Evolutionary conservation across 2,113 vertebrate species (phyloP).

Genomic region (Peromyscus polionotus): DNA sequence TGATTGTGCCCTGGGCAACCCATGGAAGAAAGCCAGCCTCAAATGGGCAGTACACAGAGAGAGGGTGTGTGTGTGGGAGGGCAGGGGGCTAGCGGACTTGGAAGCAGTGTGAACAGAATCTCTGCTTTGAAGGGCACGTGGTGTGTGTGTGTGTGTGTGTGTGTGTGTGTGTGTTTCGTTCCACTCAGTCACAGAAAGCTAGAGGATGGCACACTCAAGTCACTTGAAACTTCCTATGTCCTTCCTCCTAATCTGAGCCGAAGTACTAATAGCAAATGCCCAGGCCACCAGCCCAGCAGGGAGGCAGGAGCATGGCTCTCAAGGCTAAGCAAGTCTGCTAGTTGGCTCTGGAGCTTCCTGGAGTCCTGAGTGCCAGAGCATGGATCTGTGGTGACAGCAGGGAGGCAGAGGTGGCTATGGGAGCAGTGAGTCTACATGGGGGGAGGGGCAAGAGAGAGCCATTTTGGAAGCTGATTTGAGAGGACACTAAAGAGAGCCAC

Average conservation of each 20-base stretch:
- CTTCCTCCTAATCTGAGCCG: constrained; percentile 76
- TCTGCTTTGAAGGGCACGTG: constrained; percentile 68
- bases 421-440: background rate
- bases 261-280: background rate
- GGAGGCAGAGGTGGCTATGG: background rate
- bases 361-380: background rate
- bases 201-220: constrained; percentile 56
- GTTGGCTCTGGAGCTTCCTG: background rate
- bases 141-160: constrained; percentile 33
- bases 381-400: background rate
- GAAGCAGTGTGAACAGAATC: background rate
- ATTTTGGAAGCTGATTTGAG: constrained; percentile 9
- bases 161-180: constrained; percentile 16
- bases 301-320: background rate
- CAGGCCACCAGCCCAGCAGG: background rate
- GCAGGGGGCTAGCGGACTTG: background rate
- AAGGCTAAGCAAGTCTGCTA: background rate
- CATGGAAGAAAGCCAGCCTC: constrained; percentile 70
- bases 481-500: background rate
- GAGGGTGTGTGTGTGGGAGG: background rate
- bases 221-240: constrained; percentile 74
- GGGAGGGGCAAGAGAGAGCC: background rate
- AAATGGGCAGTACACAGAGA: constrained; percentile 39
- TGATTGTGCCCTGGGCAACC: constrained; percentile 82
- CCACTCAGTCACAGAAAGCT: constrained; percentile 63